Base-by-base conservation (phyloP, 2,888 invertebrate species). In the Gerris lacustris region DNA sequence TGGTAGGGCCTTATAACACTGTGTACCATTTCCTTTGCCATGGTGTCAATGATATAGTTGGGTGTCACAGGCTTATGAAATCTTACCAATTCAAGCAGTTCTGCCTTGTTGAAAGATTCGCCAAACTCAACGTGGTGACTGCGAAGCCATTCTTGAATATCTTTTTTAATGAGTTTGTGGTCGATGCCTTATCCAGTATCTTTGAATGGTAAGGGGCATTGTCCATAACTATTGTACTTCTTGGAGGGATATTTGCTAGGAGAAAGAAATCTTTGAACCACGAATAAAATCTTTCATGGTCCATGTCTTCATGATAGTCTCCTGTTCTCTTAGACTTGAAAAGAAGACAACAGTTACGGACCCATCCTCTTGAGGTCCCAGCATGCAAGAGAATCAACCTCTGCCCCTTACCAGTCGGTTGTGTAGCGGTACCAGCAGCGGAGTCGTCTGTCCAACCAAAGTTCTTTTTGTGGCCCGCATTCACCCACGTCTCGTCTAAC, bases 1-100 rank as follows among this genome's bases (percentile, higher is more conserved):
- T 11, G 77, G 77, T 4, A 76, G 76, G 76, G 70, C 17, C 75
- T 67, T 15, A 76, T 66, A n/a, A 76, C 75, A 15, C 62, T 70
- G 68, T 76, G 75, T 6, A 76, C 74, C 69, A 74, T 63, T 71
- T 74, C 69, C 18, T 17, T 18, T 15, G 73, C 66, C 9, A 73
- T 66, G 44, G 63, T 69, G 45, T 77, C 76, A 15, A 75, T 63
- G 66, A 70, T 72, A 70, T 75, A 76, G 7, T 62, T 71, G n/a
- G 70, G 72, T 17, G 55, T 69, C 44, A 45, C 45, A 43, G 73
- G 72, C 71, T 76, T 76, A 63, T 76, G 66, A n/a, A 63, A 45
- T 72, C 73, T 73, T 15, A 75, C 73, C 63, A 75, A 55, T 62
- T 71, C 69, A n/a, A 75, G 70, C 11, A 77, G 67, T 72, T 77